A percentile compares a stretch with the other conserved stretches of the same genome.
These are phyloP conservation scores for Neodiprion pinetum DNA, from an alignment of 1,140 invertebrate species.

Conservation along the genomic window DNA sequence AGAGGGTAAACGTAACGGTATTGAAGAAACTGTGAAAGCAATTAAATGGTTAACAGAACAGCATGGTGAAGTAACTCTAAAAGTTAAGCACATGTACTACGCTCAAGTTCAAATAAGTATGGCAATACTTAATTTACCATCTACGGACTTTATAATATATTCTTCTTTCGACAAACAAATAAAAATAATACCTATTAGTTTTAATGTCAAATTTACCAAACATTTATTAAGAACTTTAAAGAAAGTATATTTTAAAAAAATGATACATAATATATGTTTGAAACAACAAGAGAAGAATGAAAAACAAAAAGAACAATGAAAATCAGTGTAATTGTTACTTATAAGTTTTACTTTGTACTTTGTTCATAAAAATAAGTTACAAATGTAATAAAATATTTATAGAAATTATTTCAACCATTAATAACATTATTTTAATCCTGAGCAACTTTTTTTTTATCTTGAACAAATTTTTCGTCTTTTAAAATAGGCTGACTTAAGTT, in stretches of 20 bases:
- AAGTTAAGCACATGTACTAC: constrained; percentile 20
- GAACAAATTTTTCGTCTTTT: background rate
- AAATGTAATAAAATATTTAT: background rate
- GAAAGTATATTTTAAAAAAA: constrained; percentile 13
- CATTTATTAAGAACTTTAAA: background rate
- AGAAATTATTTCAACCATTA: background rate
- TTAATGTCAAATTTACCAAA: constrained; percentile 9
- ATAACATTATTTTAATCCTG: too few relatives aligned
- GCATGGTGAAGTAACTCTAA: background rate
- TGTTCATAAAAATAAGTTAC: constrained; percentile 9
- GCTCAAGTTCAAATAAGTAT: constrained; percentile 21
- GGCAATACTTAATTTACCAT: constrained; percentile 22
- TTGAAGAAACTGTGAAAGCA: background rate
- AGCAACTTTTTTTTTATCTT: too few relatives aligned
- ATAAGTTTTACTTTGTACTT: background rate
- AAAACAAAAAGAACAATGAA: constrained; percentile 1
- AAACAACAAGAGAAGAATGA: constrained; percentile 1
- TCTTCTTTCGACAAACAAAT: constrained; percentile 10
- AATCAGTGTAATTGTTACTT: constrained; percentile 12
- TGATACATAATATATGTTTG: constrained; percentile 17
- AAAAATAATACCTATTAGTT: constrained; percentile 9
- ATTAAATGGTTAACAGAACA: constrained; percentile 14
- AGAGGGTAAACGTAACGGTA: background rate
- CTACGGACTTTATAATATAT: constrained; percentile 17
- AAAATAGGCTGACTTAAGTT: too few relatives aligned